A percentile compares a stretch with the other conserved stretches of the same genome.
Conservation (phyloP, 2,113 vertebrate genomes). For the Pachypanchax playfairii region DNA sequence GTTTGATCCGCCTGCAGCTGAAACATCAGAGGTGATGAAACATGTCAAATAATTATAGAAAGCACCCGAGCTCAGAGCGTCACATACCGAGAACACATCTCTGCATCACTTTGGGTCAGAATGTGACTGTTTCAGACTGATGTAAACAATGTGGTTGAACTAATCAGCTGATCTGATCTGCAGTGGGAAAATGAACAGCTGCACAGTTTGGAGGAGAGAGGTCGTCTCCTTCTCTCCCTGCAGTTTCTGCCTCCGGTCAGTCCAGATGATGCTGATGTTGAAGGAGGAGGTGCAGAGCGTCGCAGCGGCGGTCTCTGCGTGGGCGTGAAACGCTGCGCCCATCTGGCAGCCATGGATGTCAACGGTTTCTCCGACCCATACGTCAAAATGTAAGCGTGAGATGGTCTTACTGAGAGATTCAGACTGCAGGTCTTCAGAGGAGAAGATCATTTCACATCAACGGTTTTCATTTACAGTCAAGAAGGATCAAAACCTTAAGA, state of each 20-base stretch:
- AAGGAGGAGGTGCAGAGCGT: constrained; percentile 14
- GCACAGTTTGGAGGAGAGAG: constrained; percentile 84
- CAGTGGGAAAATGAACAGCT: constrained; percentile 86
- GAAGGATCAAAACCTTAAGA: too few relatives aligned
- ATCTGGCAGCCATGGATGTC: constrained; percentile 90
- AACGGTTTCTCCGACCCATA: constrained; percentile 90
- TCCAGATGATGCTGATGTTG: constrained; percentile 10
- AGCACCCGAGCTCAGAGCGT: too few relatives aligned
- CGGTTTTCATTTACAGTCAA: too few relatives aligned
- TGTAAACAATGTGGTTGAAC: not conserved
- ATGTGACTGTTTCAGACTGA: too few relatives aligned
- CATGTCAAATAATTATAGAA: too few relatives aligned
- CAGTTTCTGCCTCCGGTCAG: constrained; percentile 72
- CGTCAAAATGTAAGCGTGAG: constrained; percentile 84
- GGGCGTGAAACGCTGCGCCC: constrained; percentile 86
- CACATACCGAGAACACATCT: too few relatives aligned
- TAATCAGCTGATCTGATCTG: not conserved
- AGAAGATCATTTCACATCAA: too few relatives aligned
- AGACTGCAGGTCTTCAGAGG: too few relatives aligned
- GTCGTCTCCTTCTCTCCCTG: constrained; percentile 84
- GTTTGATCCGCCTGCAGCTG: too few relatives aligned
- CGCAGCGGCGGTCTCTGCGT: constrained; percentile 78
- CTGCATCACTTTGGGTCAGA: too few relatives aligned
- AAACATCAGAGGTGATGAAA: too few relatives aligned
- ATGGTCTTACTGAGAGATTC: too few relatives aligned